A percentile compares a stretch with the other conserved stretches of the same genome.
phyloP scores from a whole-genome alignment of 2,888 invertebrate species.

The Habroteleia sp. region DNA sequence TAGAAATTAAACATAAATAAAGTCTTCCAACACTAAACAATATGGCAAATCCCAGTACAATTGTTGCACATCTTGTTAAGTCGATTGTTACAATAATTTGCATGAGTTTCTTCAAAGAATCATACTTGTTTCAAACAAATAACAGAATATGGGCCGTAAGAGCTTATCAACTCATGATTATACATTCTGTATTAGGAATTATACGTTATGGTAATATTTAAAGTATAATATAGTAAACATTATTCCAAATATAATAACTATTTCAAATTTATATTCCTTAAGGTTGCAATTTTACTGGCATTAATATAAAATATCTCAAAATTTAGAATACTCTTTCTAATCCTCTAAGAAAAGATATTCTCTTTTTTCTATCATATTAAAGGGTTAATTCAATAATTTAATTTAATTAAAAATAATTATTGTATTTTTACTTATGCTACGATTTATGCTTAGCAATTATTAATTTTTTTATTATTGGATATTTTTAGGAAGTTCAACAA shows the following conservation, averaged over 20 bases:
- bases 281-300: too few species aligned
- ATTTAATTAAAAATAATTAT: background rate
- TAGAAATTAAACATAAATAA: too few species aligned
- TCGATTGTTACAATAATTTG: constrained; percentile 73
- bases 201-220: constrained; percentile 75
- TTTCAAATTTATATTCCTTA: too few species aligned
- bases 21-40: constrained; percentile 45
- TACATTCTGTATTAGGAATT: constrained; percentile 76
- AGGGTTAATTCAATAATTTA: too few species aligned
- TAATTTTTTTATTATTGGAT: too few species aligned
- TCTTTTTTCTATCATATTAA: too few species aligned
- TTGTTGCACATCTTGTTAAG: constrained; percentile 75
- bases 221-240: too few species aligned
- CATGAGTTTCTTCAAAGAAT: constrained; percentile 71
- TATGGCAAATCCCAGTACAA: constrained; percentile 75
- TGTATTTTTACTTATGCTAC: constrained; percentile 6
- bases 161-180: constrained; percentile 75
- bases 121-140: constrained; percentile 68
- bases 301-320: too few species aligned
- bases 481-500: constrained; percentile 70
- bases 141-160: constrained; percentile 73
- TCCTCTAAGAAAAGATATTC: too few species aligned
- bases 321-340: too few species aligned
- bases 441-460: too few species aligned
- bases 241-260: too few species aligned